Percentiles rank a stretch among this genome's conserved stretches.
phyloP scores from a whole-genome alignment of 2,797 vertebrate species.

The Poecilia gillii region DNA sequence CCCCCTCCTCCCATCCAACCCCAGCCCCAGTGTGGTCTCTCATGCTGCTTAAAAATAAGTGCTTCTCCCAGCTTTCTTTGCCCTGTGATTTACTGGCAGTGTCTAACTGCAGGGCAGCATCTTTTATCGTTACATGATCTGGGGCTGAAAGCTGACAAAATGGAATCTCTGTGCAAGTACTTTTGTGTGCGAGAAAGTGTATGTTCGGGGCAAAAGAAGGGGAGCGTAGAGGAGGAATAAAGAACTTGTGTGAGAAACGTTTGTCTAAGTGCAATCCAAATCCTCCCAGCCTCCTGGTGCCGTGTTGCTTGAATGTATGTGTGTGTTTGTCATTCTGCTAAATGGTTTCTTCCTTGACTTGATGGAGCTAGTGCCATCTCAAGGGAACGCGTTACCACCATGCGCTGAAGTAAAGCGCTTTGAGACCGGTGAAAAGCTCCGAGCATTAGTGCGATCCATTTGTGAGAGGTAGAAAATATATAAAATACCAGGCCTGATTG shows the following conservation, averaged over 20 bases:
- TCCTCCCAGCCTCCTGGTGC: conserved; percentile 62
- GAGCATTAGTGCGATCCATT: conserved; percentile 74
- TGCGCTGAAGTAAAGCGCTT: conserved; percentile 66
- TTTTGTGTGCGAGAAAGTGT: conserved; percentile 67
- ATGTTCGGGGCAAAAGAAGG: conserved; percentile 54
- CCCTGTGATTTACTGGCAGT: conserved; percentile 82
- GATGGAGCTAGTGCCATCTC: conserved; percentile 77
- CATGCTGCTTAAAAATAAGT: conserved; percentile 80
- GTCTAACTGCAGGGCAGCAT: conserved; percentile 81
- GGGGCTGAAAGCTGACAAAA: conserved; percentile 84
- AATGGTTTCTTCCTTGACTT: conserved; percentile 79
- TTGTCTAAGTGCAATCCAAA: conserved; percentile 76
- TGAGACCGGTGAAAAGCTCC: conserved; percentile 64
- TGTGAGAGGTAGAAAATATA: conserved; percentile 57
- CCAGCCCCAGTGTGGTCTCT: conserved; percentile 70
- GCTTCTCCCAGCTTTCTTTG: conserved; percentile 78
- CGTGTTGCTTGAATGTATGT: conserved; percentile 41
- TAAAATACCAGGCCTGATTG: conserved; percentile 41
- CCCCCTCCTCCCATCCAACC: not conserved
- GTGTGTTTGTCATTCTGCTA: conserved; percentile 77
- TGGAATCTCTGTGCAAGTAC: conserved; percentile 74
- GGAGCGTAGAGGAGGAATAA: conserved; percentile 48
- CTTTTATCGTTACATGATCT: conserved; percentile 83
- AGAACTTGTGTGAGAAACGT: conserved; percentile 68
- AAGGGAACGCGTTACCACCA: conserved; percentile 70